phyloP scores from a whole-genome alignment of 2,888 invertebrate species.

The Candidula unifasciata region DNA sequence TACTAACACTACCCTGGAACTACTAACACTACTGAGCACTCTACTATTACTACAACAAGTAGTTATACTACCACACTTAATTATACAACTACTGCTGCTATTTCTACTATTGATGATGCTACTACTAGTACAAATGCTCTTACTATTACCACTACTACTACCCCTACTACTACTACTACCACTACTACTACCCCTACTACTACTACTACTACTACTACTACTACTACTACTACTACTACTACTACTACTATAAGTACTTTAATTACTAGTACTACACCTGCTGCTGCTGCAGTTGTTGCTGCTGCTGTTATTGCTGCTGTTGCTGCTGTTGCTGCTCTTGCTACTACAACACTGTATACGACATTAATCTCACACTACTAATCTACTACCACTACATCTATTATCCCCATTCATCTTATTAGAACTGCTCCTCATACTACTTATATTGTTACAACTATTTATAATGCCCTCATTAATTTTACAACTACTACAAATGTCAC shows the following conservation, averaged over 20 bases:
- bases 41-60: neutral
- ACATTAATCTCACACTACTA: too few relatives aligned
- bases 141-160: neutral
- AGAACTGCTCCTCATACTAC: too few relatives aligned
- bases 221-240: conserved; percentile 8
- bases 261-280: neutral
- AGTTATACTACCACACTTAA: neutral
- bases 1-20: too few relatives aligned
- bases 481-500: neutral
- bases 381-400: neutral
- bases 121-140: neutral
- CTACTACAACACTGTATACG: neutral
- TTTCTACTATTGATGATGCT: neutral
- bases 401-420: too few relatives aligned
- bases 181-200: neutral
- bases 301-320: neutral
- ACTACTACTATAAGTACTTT: neutral
- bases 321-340: neutral
- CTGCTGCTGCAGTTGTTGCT: neutral
- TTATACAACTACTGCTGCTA: neutral
- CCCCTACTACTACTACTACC: neutral
- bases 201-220: neutral
- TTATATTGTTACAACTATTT: too few relatives aligned
- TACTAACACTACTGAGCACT: neutral
- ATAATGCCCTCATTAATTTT: too few relatives aligned